Percentiles rank a stretch among this genome's conserved stretches.
Evolutionary conservation across 2,888 invertebrate species (phyloP).

Genomic region (Drosophila pseudotalamancana): DNA sequence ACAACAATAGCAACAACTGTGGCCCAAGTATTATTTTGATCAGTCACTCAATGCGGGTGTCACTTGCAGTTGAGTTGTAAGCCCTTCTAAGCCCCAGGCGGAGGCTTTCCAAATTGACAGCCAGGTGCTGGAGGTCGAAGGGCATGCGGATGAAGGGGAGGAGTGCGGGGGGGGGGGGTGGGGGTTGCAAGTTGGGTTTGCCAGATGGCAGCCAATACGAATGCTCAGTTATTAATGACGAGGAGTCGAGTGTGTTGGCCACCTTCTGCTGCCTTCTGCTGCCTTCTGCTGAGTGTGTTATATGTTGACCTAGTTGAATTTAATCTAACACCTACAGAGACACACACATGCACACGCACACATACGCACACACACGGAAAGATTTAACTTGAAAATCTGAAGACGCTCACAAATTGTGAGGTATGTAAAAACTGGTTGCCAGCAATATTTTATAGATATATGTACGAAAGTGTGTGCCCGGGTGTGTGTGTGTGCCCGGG

Average conservation of each 20-base stretch:
- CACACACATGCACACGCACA: slow-evolving; percentile 8
- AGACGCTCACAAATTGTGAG: slow-evolving; percentile 49
- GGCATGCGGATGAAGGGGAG: no score
- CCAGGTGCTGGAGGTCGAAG: no score
- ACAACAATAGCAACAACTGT: neutral
- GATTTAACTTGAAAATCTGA: slow-evolving; percentile 33
- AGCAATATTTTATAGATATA: slow-evolving; percentile 71
- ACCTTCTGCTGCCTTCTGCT: neutral
- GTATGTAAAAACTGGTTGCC: slow-evolving; percentile 68
- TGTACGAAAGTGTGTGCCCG: slow-evolving; percentile 1
- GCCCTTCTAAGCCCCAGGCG: slow-evolving; percentile 29
- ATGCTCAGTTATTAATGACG: slow-evolving; percentile 72
- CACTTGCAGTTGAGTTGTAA: slow-evolving; percentile 39
- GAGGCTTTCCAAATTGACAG: neutral
- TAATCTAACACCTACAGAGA: slow-evolving; percentile 46
- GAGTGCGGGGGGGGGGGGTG: no score
- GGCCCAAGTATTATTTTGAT: slow-evolving; percentile 20
- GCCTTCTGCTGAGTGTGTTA: slow-evolving; percentile 7
- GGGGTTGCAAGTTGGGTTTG: neutral
- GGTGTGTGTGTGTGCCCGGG: slow-evolving; percentile 4
- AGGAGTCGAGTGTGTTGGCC: slow-evolving; percentile 59
- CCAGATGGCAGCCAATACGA: slow-evolving; percentile 54
- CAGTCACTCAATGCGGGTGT: slow-evolving; percentile 39
- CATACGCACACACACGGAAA: slow-evolving; percentile 3
- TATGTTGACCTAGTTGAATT: slow-evolving; percentile 65